These are phyloP conservation scores for Lochmaea capreae DNA, from an alignment of 2,888 invertebrate species.

Conservation along the genomic window DNA sequence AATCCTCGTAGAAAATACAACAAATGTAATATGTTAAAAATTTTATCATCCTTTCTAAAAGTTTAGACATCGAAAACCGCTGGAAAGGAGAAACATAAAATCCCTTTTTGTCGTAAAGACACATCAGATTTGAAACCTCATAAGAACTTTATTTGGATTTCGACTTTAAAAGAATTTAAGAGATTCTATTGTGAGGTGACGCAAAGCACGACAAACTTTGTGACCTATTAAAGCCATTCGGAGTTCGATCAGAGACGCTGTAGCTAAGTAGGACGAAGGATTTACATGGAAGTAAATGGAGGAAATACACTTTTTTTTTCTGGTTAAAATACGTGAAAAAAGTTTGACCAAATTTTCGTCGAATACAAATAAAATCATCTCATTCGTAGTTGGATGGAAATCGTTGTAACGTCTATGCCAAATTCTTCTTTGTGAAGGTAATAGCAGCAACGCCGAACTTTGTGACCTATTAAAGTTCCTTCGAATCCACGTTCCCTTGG, in stretches of 20 bases:
- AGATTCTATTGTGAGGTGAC: constrained; percentile 34
- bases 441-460: constrained; percentile 39
- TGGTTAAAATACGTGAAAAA: too few relatives aligned
- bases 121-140: constrained; percentile 41
- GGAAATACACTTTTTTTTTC: background rate
- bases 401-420: background rate
- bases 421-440: constrained; percentile 14
- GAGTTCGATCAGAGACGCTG: constrained; percentile 16
- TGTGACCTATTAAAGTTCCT: constrained; percentile 53
- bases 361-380: too few relatives aligned
- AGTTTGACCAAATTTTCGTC: too few relatives aligned
- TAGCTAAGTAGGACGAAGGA: background rate
- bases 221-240: constrained; percentile 54
- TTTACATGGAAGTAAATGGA: background rate
- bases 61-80: constrained; percentile 34
- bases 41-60: constrained; percentile 23
- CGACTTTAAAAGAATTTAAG: constrained; percentile 39
- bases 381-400: too few relatives aligned
- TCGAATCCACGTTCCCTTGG: constrained; percentile 45
- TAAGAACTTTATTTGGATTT: constrained; percentile 44
- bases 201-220: constrained; percentile 42
- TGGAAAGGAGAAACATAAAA: constrained; percentile 31
- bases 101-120: constrained; percentile 39
- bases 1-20: background rate
- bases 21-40: constrained; percentile 20